These are phyloP conservation scores for Misgurnus mizolepis DNA, from an alignment of 2,113 vertebrate genomes.

Conservation along the genomic window DNA sequence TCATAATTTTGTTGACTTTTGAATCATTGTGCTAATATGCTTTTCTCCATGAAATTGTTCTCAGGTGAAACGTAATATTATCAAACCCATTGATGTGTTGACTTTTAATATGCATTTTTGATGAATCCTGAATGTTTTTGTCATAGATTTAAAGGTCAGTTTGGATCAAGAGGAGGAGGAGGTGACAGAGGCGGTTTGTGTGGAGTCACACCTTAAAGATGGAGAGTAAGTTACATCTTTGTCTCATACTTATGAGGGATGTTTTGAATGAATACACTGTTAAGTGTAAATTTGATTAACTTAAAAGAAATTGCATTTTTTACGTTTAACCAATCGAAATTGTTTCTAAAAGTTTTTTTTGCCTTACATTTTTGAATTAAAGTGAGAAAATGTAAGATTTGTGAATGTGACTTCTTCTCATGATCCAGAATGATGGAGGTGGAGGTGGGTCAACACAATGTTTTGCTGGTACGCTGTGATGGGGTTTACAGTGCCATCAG, in stretches of 20 bases:
- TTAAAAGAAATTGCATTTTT: no score
- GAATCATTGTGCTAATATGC: not conserved
- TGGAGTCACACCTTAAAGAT: slow-evolving; percentile 76
- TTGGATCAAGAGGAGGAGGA: slow-evolving; percentile 60
- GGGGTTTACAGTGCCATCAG: slow-evolving; percentile 75
- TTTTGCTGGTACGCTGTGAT: slow-evolving; percentile 75
- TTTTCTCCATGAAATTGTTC: not conserved
- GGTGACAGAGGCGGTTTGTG: slow-evolving; percentile 75
- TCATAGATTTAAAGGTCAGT: slow-evolving; percentile 33
- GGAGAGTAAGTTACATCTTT: slow-evolving; percentile 78
- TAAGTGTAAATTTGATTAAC: no score
- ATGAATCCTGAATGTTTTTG: not conserved
- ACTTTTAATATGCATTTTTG: not conserved
- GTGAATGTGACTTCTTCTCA: not conserved
- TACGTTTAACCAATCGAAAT: no score
- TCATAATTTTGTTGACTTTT: not conserved
- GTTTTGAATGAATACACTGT: no score
- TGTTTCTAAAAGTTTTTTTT: no score
- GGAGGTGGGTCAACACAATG: slow-evolving; percentile 68
- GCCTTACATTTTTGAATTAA: no score
- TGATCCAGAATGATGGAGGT: slow-evolving; percentile 80
- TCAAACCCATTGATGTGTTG: not conserved
- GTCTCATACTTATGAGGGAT: not conserved
- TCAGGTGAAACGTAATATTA: not conserved
- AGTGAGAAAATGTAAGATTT: not conserved